Evolutionary conservation across 2,113 vertebrate genomes (phyloP).

Genomic region (Gnathonemus echidnorhynchus): DNA sequence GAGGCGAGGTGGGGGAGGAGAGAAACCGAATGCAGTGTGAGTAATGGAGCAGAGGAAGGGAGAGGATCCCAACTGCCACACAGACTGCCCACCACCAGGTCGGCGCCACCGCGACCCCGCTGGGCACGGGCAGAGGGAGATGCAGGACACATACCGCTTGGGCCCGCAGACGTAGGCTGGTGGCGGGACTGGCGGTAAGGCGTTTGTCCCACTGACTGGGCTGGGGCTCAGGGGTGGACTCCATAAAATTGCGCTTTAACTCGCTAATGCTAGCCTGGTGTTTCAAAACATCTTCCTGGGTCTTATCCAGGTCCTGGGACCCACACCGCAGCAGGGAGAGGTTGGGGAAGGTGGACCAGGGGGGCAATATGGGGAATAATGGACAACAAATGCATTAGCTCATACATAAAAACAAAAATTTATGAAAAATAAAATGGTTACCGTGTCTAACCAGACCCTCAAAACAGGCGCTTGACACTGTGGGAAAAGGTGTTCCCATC

Average conservation of each 20-base stretch:
- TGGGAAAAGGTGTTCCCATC: not conserved
- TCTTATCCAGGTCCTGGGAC: slow-evolving; percentile 96
- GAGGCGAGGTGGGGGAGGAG: not conserved
- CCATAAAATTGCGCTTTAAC: slow-evolving; percentile 99
- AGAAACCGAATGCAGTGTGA: not conserved
- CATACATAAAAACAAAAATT: slow-evolving; percentile 53
- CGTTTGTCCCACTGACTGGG: slow-evolving; percentile 98
- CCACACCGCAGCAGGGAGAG: slow-evolving; percentile 34
- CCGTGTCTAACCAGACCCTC: slow-evolving; percentile 59
- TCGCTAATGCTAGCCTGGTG: slow-evolving; percentile 99
- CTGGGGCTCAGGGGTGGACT: slow-evolving; percentile 89
- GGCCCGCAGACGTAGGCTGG: slow-evolving; percentile 76
- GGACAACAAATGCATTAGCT: slow-evolving; percentile 57
- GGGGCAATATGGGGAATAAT: slow-evolving; percentile 56
- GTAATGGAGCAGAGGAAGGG: not conserved
- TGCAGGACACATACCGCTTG: slow-evolving; percentile 82
- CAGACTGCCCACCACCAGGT: not conserved
- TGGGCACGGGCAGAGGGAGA: slow-evolving; percentile 14
- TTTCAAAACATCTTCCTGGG: slow-evolving; percentile 96
- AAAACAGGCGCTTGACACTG: slow-evolving; percentile 10
- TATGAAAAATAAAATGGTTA: slow-evolving; percentile 53
- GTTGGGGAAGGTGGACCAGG: slow-evolving; percentile 20
- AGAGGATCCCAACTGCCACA: slow-evolving; percentile 7
- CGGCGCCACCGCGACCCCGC: not conserved
- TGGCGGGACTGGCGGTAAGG: slow-evolving; percentile 86